Evolutionary conservation across 2,797 vertebrate genomes (phyloP), one percentile per base, ranked within the genome.

Genomic region (Gorsachius magnificus): DNA sequence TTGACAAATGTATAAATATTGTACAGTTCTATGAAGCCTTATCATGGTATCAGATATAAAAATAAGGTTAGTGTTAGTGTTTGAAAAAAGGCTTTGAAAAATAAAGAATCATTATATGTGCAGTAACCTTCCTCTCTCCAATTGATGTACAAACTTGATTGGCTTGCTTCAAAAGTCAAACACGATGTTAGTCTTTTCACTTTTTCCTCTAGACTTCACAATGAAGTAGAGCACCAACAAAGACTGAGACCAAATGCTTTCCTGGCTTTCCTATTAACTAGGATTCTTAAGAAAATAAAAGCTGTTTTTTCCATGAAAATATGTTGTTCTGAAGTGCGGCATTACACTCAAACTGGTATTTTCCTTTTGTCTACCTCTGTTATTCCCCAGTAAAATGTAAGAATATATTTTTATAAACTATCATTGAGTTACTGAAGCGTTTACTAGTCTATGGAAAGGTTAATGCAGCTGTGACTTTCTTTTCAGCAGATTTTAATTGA

Each of bases 321-420:
- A 71, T 0, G 5, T 91, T 91, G 76, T 95, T 94, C 78, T 92
- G 83, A 95, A 85, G 53, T 80, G 38, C 3, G 36, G 29, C 58
- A 43, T 95, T 92, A 36, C 58, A 35, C 74, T 89, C 50, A 54
- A 83, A 75, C 45, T 81, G 8, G 0, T 85, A 11, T 77, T 90
- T 92, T 95, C 76, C 61, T 94, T 93, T 91, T 74, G 54, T 61
- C 94, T 87, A 71, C 82, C 90, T 96, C 95, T 56, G 12, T 91
- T 95, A 53, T 26, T 85, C 64, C 78, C 75, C 57, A 53, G 50
- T 83, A 58, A 92, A 87, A 83, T 87, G 22, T 87, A 93, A 92
- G 90, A 91, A 48, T 91, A 19, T 96, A 94, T 96, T 97, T 97
- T 96, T 95, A 19, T 95, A 94, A 64, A 50, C 51, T 82, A 24